Evolutionary conservation across 2,113 vertebrate genomes (phyloP), one percentile per base, ranked within the genome.

Genomic region (Rhineura floridana): DNA sequence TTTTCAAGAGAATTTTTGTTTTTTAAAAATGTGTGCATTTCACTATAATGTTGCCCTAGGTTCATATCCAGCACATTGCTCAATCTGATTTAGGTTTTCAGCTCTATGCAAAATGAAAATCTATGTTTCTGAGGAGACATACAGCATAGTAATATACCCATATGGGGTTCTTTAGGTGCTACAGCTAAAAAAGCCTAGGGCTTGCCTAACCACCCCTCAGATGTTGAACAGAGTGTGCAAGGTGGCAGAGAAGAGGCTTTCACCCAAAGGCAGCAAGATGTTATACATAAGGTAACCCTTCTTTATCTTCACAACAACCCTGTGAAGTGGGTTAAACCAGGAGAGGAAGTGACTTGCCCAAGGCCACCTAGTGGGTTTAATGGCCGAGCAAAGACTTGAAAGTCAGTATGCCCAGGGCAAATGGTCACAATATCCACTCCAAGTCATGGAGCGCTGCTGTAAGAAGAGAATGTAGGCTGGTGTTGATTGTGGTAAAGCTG

Each of bases 11-110:
- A 7, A 81, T 75, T 63, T 59, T 19, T 4, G 0, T n/a, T n/a
- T n/a, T n/a, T 84, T 77, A 0, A 28, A 67, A 89, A 80, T 52
- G 65, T 44, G 11, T 85, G 70, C 44, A 84, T 84, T 89, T 90
- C 62, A 73, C 23, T 55, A 17, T 12, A 17, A 46, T 21, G 1
- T 21, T 48, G 21, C 9, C 13, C 65, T 63, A 75, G 42, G 13
- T 5, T 63, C 25, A 46, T 13, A 30, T 44, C 44, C 17, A 69
- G 69, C 44, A 46, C 17, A 79, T 70, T 13, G 21, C 44, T 33
- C 72, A 6, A 48, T 21, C 6, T 69, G 69, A 33, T 30, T 10
- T 36, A 10, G 76, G 25, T 42, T 79, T 79, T 39, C 25, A 12
- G n/a, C 7, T 30, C 21, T 33, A 62, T 11, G 25, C 39, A 62